phyloP scores from a whole-genome alignment of 2,888 invertebrate species.

The Microplitis deprimator region DNA sequence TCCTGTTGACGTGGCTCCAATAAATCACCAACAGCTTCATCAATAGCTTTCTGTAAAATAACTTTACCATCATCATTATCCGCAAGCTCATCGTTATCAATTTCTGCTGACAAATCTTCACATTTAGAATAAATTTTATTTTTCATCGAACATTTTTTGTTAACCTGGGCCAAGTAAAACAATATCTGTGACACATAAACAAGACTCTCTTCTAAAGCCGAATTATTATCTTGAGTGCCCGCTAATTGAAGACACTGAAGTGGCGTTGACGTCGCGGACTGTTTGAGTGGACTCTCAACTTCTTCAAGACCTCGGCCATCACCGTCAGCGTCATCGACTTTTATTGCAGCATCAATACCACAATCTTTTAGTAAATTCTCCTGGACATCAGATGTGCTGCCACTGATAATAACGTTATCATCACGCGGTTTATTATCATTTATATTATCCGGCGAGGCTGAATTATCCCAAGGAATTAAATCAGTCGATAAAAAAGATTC shows the following conservation, averaged over 20 bases:
- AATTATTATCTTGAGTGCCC: not conserved
- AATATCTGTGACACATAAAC: not conserved
- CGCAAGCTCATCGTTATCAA: not conserved
- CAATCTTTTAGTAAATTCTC: not conserved
- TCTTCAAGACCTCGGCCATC: not conserved
- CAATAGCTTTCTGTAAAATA: conserved; percentile 38
- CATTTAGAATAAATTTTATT: not conserved
- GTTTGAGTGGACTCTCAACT: too few relatives aligned
- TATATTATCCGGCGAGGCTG: not conserved
- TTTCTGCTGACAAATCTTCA: not conserved
- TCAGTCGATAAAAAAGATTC: not conserved
- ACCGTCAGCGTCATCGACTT: not conserved
- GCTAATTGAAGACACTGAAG: not conserved
- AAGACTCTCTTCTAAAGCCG: not conserved
- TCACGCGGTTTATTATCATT: too few relatives aligned
- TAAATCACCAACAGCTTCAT: conserved; percentile 44
- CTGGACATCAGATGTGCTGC: too few relatives aligned
- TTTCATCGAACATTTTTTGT: not conserved
- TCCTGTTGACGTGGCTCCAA: conserved; percentile 33
- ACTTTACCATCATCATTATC: not conserved
- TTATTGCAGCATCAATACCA: not conserved
- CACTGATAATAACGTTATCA: too few relatives aligned
- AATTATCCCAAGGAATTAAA: not conserved
- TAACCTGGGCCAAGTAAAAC: not conserved
- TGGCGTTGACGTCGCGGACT: not conserved